Base-by-base conservation (phyloP, 2,888 invertebrate species). In the Noctua comes region DNA sequence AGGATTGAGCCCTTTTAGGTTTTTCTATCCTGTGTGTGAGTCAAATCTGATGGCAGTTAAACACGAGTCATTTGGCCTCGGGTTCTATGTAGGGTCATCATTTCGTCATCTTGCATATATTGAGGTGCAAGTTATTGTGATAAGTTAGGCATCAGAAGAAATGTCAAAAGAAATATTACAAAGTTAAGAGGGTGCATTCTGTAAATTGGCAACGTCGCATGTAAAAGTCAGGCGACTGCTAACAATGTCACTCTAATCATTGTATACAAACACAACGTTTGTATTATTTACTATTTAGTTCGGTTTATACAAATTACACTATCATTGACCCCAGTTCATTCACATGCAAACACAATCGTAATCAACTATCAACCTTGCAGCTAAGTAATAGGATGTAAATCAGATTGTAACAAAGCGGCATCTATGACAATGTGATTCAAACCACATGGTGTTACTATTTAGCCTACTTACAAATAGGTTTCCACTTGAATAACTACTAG, bases 381-480 rank as follows among this genome's bases (percentile, higher is more conserved):
- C 46, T 24, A 11, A 0, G 18, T 36, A 21, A 62, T 62, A 88
- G 76, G 80, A 75, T 65, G 62, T 27, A 71, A 75, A 80, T 79
- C 57, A 46, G 16, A 31, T 66, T 57, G 46, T 40, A 62, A 48
- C 59, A 27, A 36, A 62, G n/a, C 48, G 46, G 18, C 57, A 65
- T 21, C 73, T 84, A 21, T 73, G 70, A 78, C 73, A 88, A 86
- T 88, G n/a, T 80, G 10, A 88, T 85, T 85, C 77, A 57, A 36
- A 68, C 43, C 43, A 73, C 73, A 77, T 78, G 70, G 54, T 11
- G 57, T 79, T 66, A 78, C 57, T 81, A 88, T 81, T 82, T 73
- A 72, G 48, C 74, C 70, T 77, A 89, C 87, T 88, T 89, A 89
- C 89, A 65, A 62, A 77, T 68, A 65, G 68, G 71, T 76, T 66